Evolutionary conservation across 2,888 invertebrate genomes (phyloP).

Genomic region (Tenthredo mesomela): DNA sequence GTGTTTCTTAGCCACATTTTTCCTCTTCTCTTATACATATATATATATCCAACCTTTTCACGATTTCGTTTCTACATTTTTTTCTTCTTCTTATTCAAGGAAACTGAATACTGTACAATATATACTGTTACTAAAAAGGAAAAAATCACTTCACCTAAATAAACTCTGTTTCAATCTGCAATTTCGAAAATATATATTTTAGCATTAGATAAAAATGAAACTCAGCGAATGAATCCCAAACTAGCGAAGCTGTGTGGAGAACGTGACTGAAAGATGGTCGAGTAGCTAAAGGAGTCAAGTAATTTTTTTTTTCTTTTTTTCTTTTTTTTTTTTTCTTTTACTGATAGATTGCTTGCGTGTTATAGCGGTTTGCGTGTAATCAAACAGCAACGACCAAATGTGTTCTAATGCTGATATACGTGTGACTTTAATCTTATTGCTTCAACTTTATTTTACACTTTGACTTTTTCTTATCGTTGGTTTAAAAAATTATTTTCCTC

Average conservation of each 20-base stretch:
- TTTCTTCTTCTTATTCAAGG: not conserved
- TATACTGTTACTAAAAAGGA: not conserved
- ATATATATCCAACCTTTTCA: not conserved
- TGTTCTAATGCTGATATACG: slow-evolving; percentile 30
- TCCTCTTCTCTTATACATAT: not conserved
- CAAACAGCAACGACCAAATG: slow-evolving; percentile 22
- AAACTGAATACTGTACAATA: not conserved
- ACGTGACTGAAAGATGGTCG: slow-evolving; percentile 13
- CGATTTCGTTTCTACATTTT: not conserved
- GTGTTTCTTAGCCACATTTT: not conserved
- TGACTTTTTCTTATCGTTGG: not conserved
- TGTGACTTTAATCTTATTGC: not conserved
- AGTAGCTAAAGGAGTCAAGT: not conserved
- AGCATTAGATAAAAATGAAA: not conserved
- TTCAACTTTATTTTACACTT: slow-evolving; percentile 30
- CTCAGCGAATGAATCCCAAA: not conserved
- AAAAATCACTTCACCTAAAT: not conserved
- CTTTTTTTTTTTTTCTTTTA: not conserved
- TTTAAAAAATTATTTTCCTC: not conserved
- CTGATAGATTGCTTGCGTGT: slow-evolving; percentile 24
- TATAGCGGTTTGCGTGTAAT: slow-evolving; percentile 39
- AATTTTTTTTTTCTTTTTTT: not conserved
- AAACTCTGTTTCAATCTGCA: not conserved
- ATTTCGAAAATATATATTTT: not conserved
- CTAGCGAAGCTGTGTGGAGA: not conserved